Percentiles rank a stretch among this genome's conserved stretches.
These are phyloP conservation scores for Acestrorhynchus altus DNA, from an alignment of 2,797 vertebrate species.

Conservation along the genomic window DNA sequence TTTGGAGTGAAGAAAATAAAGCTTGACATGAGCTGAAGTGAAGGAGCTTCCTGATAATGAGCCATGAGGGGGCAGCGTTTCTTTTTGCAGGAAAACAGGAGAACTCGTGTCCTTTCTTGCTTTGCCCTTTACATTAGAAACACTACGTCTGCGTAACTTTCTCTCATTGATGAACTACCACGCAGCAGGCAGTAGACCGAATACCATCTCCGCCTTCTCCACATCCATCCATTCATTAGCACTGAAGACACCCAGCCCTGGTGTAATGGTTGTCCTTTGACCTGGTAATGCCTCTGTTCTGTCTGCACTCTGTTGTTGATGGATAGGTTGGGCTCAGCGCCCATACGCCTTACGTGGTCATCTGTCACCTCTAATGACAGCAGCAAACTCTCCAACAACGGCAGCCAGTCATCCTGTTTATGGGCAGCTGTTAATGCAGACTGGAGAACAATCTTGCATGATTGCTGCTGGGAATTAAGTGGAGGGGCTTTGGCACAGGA, in stretches of 20 bases:
- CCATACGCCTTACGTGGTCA: slow-evolving; percentile 21
- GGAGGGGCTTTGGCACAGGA: slow-evolving; percentile 25
- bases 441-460: slow-evolving; percentile 39
- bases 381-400: slow-evolving; percentile 21
- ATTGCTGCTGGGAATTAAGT: slow-evolving; percentile 45
- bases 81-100: neutral
- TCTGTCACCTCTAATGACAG: slow-evolving; percentile 33
- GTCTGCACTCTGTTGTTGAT: slow-evolving; percentile 19
- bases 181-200: neutral
- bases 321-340: slow-evolving; percentile 23
- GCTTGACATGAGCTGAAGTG: slow-evolving; percentile 3
- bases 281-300: slow-evolving; percentile 24
- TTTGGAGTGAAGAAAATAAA: slow-evolving; percentile 15
- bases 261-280: slow-evolving; percentile 23
- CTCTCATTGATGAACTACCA: neutral
- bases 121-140: neutral
- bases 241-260: neutral
- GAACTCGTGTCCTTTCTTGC: neutral
- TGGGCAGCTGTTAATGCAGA: slow-evolving; percentile 28
- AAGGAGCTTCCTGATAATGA: neutral
- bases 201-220: neutral
- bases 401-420: slow-evolving; percentile 33
- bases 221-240: neutral
- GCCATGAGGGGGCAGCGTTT: slow-evolving; percentile 43
- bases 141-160: neutral